Conservation (phyloP, 2,797 vertebrate genomes). For the Hemitrygon akajei region DNA sequence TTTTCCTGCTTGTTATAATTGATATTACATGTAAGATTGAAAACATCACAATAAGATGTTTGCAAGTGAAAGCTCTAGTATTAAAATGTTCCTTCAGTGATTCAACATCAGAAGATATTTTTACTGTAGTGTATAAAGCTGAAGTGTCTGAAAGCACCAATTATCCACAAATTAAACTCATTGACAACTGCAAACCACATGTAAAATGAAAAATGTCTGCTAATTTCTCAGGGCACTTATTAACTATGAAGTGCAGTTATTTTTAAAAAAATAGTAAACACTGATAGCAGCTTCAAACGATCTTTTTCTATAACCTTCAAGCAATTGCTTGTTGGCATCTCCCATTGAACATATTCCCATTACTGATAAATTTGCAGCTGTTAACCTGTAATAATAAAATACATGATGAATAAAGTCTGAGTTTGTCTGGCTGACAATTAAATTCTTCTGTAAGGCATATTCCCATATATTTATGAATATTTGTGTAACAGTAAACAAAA, state of each 20-base stretch:
- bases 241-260: background rate
- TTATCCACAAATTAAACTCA: background rate
- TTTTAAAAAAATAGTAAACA: background rate
- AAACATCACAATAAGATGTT: too few species aligned
- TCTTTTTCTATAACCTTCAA: background rate
- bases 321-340: background rate
- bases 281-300: background rate
- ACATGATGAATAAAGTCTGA: background rate
- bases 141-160: background rate
- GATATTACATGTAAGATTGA: too few species aligned
- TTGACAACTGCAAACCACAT: background rate
- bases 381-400: conserved; percentile 5
- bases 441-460: background rate
- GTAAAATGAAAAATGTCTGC: background rate
- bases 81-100: background rate
- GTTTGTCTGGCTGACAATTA: background rate
- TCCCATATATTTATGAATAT: background rate
- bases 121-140: background rate
- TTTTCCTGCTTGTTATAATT: background rate
- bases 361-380: background rate
- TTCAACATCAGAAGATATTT: background rate
- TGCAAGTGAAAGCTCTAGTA: too few species aligned
- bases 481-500: background rate
- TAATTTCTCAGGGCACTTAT: background rate
- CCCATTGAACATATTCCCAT: background rate